These are phyloP conservation scores for Ophioderma brevispina DNA, from an alignment of 35 echinoderm and acorn worm genomes.

Conservation along the genomic window DNA sequence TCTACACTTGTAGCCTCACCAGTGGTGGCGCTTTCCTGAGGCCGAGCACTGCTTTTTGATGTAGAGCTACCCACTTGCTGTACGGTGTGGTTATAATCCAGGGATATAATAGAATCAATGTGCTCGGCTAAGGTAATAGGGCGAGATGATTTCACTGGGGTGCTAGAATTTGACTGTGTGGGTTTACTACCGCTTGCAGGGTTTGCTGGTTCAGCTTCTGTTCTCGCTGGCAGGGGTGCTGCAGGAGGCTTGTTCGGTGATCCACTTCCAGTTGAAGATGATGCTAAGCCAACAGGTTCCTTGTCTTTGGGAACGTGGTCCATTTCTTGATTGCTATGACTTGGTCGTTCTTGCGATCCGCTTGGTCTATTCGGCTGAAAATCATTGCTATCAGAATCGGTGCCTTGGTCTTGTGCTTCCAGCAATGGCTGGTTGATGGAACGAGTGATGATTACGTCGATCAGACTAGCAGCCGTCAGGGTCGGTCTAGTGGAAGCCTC, in stretches of 20 bases:
- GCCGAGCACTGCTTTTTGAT: background rate
- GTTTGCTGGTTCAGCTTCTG: constrained; percentile 15
- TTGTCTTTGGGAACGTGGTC: background rate
- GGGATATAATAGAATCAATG: constrained; percentile 62
- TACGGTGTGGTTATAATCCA: constrained; percentile 47
- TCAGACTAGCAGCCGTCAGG: constrained; percentile 72
- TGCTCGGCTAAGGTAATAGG: constrained; percentile 67
- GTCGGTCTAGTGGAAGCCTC: constrained; percentile 22
- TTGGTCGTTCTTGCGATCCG: background rate
- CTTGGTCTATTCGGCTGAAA: background rate
- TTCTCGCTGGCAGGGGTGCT: background rate
- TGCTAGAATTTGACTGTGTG: background rate
- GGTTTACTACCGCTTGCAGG: background rate
- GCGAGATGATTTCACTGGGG: background rate
- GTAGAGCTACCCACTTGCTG: constrained; percentile 14
- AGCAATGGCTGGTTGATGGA: constrained; percentile 73
- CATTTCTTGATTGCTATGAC: background rate
- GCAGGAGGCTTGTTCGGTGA: background rate
- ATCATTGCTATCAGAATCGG: constrained; percentile 23
- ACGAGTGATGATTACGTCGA: constrained; percentile 79
- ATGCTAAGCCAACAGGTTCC: background rate
- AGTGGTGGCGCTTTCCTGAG: background rate
- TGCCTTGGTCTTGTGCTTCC: constrained; percentile 28
- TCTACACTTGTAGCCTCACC: constrained; percentile 4
- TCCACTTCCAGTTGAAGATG: background rate